Conservation (phyloP, 2,888 invertebrate species). For the Trisateles emortualis region DNA sequence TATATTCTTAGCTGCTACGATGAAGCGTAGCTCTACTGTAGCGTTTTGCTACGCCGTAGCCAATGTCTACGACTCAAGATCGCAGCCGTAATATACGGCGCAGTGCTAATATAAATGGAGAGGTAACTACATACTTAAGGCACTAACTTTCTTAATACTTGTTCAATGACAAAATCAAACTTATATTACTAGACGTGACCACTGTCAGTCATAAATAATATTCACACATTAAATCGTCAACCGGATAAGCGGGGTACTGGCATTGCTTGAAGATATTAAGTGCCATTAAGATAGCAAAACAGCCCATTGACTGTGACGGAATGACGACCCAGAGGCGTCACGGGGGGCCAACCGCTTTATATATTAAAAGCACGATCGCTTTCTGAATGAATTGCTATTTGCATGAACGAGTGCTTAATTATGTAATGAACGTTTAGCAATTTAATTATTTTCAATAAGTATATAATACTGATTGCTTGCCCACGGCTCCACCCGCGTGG, state of each 20-base stretch:
- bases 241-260: not conserved
- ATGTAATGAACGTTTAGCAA: not conserved
- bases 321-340: not conserved
- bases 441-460: not conserved
- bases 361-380: not conserved
- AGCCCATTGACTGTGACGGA: slow-evolving; percentile 3
- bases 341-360: not conserved
- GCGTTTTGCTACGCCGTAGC: not conserved
- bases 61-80: not conserved
- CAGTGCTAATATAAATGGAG: no score
- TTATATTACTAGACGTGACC: no score
- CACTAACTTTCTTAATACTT: no score
- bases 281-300: slow-evolving; percentile 7
- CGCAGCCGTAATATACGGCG: no score
- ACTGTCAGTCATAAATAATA: slow-evolving; percentile 2
- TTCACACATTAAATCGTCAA: not conserved
- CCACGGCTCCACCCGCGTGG: no score
- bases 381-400: not conserved
- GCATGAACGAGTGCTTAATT: not conserved
- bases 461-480: no score
- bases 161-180: no score
- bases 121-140: no score
- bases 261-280: slow-evolving; percentile 3
- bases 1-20: not conserved
- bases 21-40: not conserved